These are phyloP conservation scores for Mola mola DNA, from an alignment of 2,113 vertebrate species.

Conservation along the genomic window DNA sequence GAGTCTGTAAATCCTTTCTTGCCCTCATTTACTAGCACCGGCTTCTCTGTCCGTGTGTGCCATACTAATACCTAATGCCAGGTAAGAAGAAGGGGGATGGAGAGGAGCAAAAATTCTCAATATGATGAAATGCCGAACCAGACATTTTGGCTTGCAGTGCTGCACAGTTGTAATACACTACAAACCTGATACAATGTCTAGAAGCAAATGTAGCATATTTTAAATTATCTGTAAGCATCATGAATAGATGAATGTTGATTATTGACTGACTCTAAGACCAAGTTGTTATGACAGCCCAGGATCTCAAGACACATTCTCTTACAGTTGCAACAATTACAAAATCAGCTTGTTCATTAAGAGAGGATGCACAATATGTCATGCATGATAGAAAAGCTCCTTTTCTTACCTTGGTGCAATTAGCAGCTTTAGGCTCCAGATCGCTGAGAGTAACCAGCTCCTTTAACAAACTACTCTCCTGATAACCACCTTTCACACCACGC, in stretches of 20 bases:
- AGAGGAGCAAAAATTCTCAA: conserved; percentile 15
- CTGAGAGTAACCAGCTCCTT: conserved; percentile 94
- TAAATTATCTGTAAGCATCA: conserved; percentile 14
- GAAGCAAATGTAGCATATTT: conserved; percentile 19
- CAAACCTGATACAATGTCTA: background rate
- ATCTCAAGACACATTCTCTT: conserved; percentile 1
- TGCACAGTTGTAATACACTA: background rate
- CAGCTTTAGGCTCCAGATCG: conserved; percentile 97
- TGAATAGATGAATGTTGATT: no score
- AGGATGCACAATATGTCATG: no score
- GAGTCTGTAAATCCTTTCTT: conserved; percentile 89
- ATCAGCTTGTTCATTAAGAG: conserved; percentile 4
- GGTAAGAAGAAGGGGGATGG: conserved; percentile 4
- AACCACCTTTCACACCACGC: conserved; percentile 95
- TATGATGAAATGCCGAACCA: conserved; percentile 10
- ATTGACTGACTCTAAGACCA: no score
- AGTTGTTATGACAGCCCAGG: conserved; percentile 4
- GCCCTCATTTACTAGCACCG: conserved; percentile 88
- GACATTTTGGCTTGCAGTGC: conserved; percentile 1
- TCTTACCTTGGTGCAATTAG: conserved; percentile 99
- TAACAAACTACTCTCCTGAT: conserved; percentile 97
- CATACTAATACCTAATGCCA: conserved; percentile 87
- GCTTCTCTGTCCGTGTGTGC: conserved; percentile 90
- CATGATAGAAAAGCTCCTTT: no score
- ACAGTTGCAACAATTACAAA: background rate